Evolutionary conservation across 2,113 vertebrate species (phyloP).

Genomic region (Lonchura striata): DNA sequence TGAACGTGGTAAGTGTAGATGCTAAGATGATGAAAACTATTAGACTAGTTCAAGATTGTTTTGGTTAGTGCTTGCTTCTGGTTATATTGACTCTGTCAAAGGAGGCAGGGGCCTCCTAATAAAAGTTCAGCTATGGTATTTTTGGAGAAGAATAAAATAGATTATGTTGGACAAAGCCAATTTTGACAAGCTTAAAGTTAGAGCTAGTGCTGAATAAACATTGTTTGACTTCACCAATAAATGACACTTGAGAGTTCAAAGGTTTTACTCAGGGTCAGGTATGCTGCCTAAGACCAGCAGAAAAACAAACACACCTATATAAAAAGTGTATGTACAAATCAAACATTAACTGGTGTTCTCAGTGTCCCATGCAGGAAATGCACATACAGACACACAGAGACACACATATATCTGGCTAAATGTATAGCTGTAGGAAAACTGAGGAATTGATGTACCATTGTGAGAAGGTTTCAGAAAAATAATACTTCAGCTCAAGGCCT

Average conservation of each 20-base stretch:
- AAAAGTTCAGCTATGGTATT: neutral
- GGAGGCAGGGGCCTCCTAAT: neutral
- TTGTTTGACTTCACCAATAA: neutral
- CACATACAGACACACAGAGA: neutral
- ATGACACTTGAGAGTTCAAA: neutral
- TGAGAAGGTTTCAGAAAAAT: neutral
- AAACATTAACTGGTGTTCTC: neutral
- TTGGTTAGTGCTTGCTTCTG: neutral
- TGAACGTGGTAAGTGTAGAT: neutral
- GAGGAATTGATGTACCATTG: neutral
- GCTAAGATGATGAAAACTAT: neutral
- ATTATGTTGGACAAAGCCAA: neutral
- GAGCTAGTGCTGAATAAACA: neutral
- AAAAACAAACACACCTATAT: neutral
- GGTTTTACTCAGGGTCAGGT: neutral
- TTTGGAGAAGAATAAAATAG: neutral
- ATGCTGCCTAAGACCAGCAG: neutral
- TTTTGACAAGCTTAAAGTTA: neutral
- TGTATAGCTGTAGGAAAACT: neutral
- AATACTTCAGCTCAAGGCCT: neutral
- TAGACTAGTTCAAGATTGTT: neutral
- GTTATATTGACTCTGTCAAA: neutral
- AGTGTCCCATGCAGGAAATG: neutral
- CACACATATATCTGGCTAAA: neutral
- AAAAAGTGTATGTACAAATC: neutral